Base-by-base conservation (phyloP, 35 echinoderm and acorn worm species). In the Strongylocentrotus purpuratus region DNA sequence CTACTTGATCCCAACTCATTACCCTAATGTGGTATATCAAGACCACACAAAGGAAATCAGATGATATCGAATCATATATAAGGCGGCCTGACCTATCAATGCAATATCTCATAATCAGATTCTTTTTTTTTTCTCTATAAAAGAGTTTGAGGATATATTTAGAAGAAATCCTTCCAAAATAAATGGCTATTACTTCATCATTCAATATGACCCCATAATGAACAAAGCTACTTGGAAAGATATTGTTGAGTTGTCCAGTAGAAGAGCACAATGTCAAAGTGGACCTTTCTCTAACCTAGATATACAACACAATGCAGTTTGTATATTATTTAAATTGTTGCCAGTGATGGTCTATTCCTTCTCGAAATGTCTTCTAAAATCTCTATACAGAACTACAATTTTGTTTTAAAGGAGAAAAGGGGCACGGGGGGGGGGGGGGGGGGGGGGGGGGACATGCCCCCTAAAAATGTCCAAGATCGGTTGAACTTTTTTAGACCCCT, bases 11-110 rank as follows among this genome's bases (percentile, higher is more conserved):
- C 45, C 11, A 7, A 33, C 12, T 46, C 87, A 41, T 89, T 89
- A 89, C 25, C 33, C 87, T n/a, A 89, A 45, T 89, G 87, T 89
- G 87, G 87, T 32, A 45, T 89, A 89, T 89, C 87, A 7, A 89
- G 87, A 89, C 33, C 87, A 45, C 32, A 78, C 65, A 78, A 78
- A 78, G 65, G 22, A 78, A n/a, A n/a, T 22, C 25, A 78, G 22
- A 78, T 78, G 65, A 22, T 78, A 7, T n/a, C 20, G n/a, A 78
- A 78, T 78, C 28, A n/a, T 7, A 78, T 4, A 0, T n/a, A n/a
- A n/a, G 65, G 20, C 20, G 25, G 22, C 4, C 20, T 78, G 65
- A 78, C 65, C 65, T 78, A 78, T 78, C 4, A 78, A 78, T 78
- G 65, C 5, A 78, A 78, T 78, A 78, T 78, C 65, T 28, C 20